These are phyloP conservation scores for Seira ritae DNA, from an alignment of 2,888 invertebrate species.

Conservation along the genomic window DNA sequence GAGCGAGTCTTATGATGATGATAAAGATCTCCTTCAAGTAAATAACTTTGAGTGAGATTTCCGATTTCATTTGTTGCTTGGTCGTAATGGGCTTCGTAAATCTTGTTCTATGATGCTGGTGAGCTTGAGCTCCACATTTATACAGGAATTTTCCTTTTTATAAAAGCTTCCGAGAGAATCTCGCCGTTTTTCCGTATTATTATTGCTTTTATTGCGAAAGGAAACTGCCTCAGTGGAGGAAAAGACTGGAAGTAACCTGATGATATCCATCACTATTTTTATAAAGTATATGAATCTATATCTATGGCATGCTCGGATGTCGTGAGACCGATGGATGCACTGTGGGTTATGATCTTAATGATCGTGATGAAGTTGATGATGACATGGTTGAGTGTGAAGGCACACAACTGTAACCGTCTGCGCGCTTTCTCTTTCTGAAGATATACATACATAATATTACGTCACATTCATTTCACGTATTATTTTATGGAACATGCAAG, in stretches of 20 bases:
- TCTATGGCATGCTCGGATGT: background rate
- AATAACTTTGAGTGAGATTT: constrained; percentile 64
- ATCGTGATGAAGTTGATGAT: background rate
- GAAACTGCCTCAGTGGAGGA: constrained; percentile 11
- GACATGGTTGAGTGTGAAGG: constrained; percentile 3
- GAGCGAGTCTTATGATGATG: constrained; percentile 38
- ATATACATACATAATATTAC: background rate
- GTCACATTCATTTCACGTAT: background rate
- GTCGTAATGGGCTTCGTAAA: constrained; percentile 58
- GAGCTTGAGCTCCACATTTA: constrained; percentile 17
- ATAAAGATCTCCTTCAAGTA: constrained; percentile 58
- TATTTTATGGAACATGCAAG: background rate
- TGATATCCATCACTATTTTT: background rate
- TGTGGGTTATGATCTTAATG: constrained; percentile 7
- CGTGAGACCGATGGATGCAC: constrained; percentile 5
- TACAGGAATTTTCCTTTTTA: background rate
- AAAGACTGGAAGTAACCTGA: constrained; percentile 17
- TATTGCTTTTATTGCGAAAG: constrained; percentile 11
- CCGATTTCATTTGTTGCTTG: constrained; percentile 63
- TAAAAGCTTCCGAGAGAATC: background rate
- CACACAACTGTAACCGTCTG: background rate
- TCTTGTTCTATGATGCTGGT: constrained; percentile 47
- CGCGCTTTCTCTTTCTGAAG: no score
- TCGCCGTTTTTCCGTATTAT: background rate
- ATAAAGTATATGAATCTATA: background rate